A percentile compares a stretch with the other conserved stretches of the same genome.
Evolutionary conservation across 1,140 invertebrate species (phyloP).

Genomic region (Probaryconus sp.): DNA sequence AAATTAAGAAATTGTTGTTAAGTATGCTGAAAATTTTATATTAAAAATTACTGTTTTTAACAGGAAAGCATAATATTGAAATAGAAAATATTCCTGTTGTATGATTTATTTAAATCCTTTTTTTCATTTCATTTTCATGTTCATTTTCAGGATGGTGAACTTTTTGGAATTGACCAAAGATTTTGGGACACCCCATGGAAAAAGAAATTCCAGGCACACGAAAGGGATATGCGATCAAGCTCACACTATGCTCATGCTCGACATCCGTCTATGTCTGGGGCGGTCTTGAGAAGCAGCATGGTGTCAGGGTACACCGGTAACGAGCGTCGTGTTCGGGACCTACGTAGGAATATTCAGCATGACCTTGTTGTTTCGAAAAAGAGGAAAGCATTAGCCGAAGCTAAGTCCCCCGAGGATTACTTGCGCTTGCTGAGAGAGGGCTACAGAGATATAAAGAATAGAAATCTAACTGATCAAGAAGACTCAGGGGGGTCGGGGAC

Average conservation of each 20-base stretch:
- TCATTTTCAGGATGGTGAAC: constrained; percentile 32
- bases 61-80: too few species aligned
- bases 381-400: constrained; percentile 13
- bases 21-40: too few species aligned
- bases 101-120: too few species aligned
- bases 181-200: constrained; percentile 38
- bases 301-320: constrained; percentile 45
- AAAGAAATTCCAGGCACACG: neutral
- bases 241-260: constrained; percentile 39
- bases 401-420: constrained; percentile 32
- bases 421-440: constrained; percentile 27
- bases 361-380: constrained; percentile 14
- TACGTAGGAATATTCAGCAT: constrained; percentile 20
- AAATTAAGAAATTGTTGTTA: too few species aligned
- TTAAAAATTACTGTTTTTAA: too few species aligned
- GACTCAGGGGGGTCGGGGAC: neutral
- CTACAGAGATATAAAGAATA: constrained; percentile 8
- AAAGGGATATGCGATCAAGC: constrained; percentile 1
- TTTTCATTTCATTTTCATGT: too few species aligned
- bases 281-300: constrained; percentile 41
- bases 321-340: constrained; percentile 25
- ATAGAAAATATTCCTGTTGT: too few species aligned
- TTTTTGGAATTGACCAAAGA: constrained; percentile 39
- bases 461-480: constrained; percentile 1
- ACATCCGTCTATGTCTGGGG: constrained; percentile 22